A percentile compares a stretch with the other conserved stretches of the same genome.
Conservation (phyloP, 2,113 vertebrate species). For the Xyrauchen texanus region DNA sequence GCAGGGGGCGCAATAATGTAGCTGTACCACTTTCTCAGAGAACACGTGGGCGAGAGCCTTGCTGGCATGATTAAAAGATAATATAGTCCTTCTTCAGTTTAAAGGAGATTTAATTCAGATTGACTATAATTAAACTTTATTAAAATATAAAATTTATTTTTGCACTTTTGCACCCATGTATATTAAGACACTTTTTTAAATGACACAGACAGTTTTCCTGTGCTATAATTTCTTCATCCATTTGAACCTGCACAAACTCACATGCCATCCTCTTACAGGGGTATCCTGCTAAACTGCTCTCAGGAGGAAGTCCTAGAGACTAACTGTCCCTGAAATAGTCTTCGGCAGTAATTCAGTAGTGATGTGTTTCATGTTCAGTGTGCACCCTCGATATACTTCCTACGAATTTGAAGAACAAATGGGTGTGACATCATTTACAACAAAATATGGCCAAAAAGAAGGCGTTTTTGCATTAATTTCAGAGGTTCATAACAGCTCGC, state of each 20-base stretch:
- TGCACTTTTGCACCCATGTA: background rate
- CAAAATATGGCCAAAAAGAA: too few relatives aligned
- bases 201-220: background rate
- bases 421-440: background rate
- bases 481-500: too few relatives aligned
- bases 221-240: background rate
- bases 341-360: constrained; percentile 28
- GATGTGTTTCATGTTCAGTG: constrained; percentile 40
- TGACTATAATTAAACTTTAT: constrained; percentile 11
- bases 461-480: too few relatives aligned
- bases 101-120: constrained; percentile 22
- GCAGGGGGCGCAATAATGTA: constrained; percentile 7
- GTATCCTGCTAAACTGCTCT: constrained; percentile 14
- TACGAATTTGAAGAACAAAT: background rate
- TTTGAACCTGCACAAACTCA: background rate
- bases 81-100: constrained; percentile 2
- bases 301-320: constrained; percentile 1
- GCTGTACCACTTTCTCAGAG: constrained; percentile 7
- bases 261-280: background rate
- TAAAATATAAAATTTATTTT: too few relatives aligned
- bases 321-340: constrained; percentile 33
- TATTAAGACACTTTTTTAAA: background rate
- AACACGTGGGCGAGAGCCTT: background rate
- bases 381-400: background rate
- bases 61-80: constrained; percentile 25